Evolutionary conservation across 2,113 vertebrate genomes (phyloP), one percentile per base, ranked within the genome.

Genomic region (Turdus rufiventris): DNA sequence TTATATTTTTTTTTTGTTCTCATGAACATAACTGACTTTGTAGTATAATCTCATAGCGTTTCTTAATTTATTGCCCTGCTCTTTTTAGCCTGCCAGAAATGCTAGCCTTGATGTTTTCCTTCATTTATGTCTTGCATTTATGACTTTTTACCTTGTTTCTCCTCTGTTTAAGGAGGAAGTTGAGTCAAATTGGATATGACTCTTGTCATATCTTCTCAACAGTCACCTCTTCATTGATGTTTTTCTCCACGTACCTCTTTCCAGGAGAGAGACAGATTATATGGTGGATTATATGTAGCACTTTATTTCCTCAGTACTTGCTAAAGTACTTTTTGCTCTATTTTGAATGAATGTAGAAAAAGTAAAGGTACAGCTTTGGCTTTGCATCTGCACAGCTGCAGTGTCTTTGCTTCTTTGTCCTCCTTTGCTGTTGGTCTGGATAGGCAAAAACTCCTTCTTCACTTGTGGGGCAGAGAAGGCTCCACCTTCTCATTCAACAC

Each of bases 251-350:
- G 36, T 68, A 28, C 7, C 5, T 21, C 15, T 51, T 63, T 45
- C 68, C 17, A 6, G 50, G 36, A 61, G 16, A 77, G 38, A 66
- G 36, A 51, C 1, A 19, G 38, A n/a, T 73, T 20, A 51, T 50
- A 26, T 26, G 23, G 48, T 26, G 23, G 48, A 50, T 26, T 50
- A 14, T 5, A 7, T 54, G 25, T 34, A 31, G 25, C 0, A 0
- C 73, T 94, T 80, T 7, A 23, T 70, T 76, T 86, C 28, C 61
- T 75, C 47, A 87, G 34, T 74, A 23, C 42, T 71, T 60, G 33
- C 54, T 72, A 24, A 70, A 53, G 25, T 26, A 54, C 20, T 50
- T 90, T 91, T 85, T 29, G 25, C 53, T 74, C 72, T 60, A 10
- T 75, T 88, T 77, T 24, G 23, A 77, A 54, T 34, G 25, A 73